These are phyloP conservation scores for Neocrepidodera transversa DNA, from an alignment of 2,888 invertebrate species.

Conservation along the genomic window DNA sequence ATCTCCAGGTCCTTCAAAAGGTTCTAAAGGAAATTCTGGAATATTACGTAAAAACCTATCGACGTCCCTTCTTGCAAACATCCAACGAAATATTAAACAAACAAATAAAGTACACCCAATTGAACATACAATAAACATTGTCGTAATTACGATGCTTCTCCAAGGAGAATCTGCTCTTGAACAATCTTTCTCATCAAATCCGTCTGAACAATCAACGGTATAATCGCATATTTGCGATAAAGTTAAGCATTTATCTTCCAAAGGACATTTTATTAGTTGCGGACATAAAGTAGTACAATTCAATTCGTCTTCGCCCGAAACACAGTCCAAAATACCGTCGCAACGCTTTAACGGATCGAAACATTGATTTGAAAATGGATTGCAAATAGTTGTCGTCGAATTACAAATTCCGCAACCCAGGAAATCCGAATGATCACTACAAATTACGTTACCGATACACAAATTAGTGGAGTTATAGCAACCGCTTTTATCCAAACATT, in stretches of 20 bases:
- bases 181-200: constrained; percentile 35
- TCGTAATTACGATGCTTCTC: constrained; percentile 5
- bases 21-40: constrained; percentile 32
- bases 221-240: constrained; percentile 30
- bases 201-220: constrained; percentile 22
- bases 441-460: constrained; percentile 23
- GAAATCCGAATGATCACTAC: constrained; percentile 36
- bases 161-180: neutral
- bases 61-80: constrained; percentile 25
- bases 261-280: constrained; percentile 26
- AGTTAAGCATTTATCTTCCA: constrained; percentile 33
- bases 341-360: constrained; percentile 26
- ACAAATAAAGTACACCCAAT: constrained; percentile 31
- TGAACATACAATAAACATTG: constrained; percentile 31
- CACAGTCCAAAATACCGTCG: constrained; percentile 32
- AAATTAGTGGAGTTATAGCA: constrained; percentile 33
- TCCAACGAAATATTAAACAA: constrained; percentile 35
- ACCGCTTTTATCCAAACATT: constrained; percentile 32
- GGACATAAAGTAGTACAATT: constrained; percentile 34
- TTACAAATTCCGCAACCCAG: constrained; percentile 27
- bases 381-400: constrained; percentile 24
- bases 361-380: constrained; percentile 12
- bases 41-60: constrained; percentile 22
- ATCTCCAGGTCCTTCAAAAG: constrained; percentile 36
- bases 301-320: constrained; percentile 35